phyloP scores from a whole-genome alignment of 2,113 vertebrate species.

The Rynchops niger region DNA sequence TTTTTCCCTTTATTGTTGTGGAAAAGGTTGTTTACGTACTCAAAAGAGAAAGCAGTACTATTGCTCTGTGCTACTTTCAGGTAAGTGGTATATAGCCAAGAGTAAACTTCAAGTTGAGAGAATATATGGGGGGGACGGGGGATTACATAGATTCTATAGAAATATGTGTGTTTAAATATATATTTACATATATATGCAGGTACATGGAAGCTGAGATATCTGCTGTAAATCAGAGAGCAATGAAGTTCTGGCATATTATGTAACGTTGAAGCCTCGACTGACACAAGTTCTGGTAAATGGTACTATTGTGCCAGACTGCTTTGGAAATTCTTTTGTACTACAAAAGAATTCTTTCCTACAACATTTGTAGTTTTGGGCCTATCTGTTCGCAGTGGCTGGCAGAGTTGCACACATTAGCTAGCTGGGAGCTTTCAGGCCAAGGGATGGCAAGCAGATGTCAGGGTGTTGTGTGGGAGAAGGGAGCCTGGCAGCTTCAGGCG shows the following conservation, averaged over 20 bases:
- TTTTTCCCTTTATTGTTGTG: neutral
- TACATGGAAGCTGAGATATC: neutral
- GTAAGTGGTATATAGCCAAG: neutral
- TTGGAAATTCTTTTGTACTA: neutral
- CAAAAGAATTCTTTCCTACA: no score
- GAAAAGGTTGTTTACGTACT: neutral
- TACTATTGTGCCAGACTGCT: neutral
- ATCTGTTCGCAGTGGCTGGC: accelerated
- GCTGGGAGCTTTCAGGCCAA: neutral
- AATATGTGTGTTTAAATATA: neutral
- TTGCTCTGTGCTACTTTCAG: neutral
- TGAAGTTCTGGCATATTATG: accelerated
- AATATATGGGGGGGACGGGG: accelerated
- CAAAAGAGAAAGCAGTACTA: neutral
- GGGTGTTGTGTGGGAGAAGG: accelerated
- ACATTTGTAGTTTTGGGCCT: neutral
- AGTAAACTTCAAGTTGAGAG: neutral
- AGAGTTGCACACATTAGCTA: neutral
- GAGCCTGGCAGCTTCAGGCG: neutral
- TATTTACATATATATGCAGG: neutral
- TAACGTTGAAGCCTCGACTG: neutral
- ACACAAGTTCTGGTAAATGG: neutral
- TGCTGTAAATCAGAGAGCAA: neutral
- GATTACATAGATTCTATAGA: accelerated
- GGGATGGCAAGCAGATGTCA: neutral